Conservation (phyloP, 1,140 invertebrate species). For the Eulimnadia texana region DNA sequence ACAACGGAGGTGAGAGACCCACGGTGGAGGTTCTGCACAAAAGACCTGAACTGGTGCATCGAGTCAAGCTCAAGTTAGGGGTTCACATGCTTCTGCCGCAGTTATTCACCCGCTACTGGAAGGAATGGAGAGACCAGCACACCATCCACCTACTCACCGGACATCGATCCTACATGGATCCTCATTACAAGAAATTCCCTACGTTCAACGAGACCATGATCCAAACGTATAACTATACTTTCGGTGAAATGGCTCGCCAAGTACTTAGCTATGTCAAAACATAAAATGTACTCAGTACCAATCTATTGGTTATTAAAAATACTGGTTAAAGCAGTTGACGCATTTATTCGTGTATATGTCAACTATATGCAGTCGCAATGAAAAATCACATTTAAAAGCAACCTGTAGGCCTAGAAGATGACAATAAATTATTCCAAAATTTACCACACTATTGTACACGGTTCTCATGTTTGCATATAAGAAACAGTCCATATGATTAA, state of each 20-base stretch:
- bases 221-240: constrained; percentile 21
- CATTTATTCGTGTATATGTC: too few relatives aligned
- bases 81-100: constrained; percentile 22
- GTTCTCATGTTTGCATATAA: too few relatives aligned
- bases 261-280: neutral
- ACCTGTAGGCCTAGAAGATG: too few relatives aligned
- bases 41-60: constrained; percentile 24
- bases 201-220: constrained; percentile 11
- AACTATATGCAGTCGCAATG: too few relatives aligned
- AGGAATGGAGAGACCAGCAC: constrained; percentile 22
- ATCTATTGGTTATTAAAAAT: too few relatives aligned
- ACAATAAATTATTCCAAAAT: too few relatives aligned
- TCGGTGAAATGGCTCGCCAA: constrained; percentile 25
- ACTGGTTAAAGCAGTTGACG: too few relatives aligned
- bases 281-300: too few relatives aligned
- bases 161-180: constrained; percentile 1
- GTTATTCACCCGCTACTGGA: constrained; percentile 20
- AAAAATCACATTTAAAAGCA: too few relatives aligned
- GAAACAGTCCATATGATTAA: too few relatives aligned
- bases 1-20: constrained; percentile 26
- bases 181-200: neutral
- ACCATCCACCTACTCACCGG: constrained; percentile 23
- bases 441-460: too few relatives aligned
- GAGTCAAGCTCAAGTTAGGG: constrained; percentile 24
- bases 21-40: constrained; percentile 21